Conservation (phyloP, 1,140 invertebrate species). For the Steinernema khuongi region DNA sequence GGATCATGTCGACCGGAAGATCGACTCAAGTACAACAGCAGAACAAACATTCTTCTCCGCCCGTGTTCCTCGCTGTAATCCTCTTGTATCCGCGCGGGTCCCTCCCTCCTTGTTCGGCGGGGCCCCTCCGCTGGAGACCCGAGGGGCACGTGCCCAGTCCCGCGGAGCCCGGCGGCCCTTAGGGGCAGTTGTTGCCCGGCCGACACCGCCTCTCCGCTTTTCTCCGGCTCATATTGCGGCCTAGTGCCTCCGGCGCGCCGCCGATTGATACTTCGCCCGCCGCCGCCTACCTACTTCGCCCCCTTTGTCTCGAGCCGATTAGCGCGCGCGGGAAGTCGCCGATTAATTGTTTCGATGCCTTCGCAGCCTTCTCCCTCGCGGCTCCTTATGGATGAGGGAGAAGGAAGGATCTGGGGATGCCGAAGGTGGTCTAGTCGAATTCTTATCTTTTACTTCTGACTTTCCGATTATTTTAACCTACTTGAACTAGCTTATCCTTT, state of each 20-base stretch:
- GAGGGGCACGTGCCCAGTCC: background rate
- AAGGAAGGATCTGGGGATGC: no score
- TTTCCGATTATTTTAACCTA: no score
- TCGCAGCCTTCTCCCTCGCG: no score
- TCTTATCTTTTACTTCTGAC: no score
- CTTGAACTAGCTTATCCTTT: no score
- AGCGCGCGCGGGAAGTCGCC: background rate
- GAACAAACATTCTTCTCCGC: background rate
- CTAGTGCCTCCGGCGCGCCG: background rate
- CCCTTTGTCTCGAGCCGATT: background rate
- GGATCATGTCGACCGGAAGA: background rate
- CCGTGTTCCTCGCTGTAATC: background rate
- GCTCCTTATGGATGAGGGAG: no score
- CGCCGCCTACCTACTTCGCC: background rate
- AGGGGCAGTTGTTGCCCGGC: slow-evolving; percentile 16
- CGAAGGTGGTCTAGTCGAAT: no score
- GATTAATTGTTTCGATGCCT: slow-evolving; percentile 7
- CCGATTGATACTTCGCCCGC: slow-evolving; percentile 10
- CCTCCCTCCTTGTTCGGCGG: background rate
- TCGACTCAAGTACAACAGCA: background rate
- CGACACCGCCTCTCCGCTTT: background rate
- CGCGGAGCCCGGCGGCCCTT: background rate
- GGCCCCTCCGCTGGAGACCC: background rate
- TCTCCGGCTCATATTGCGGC: slow-evolving; percentile 6
- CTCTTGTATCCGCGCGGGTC: background rate